Evolutionary conservation across 1,140 invertebrate species (phyloP).

Genomic region (Drosophila watanabei): DNA sequence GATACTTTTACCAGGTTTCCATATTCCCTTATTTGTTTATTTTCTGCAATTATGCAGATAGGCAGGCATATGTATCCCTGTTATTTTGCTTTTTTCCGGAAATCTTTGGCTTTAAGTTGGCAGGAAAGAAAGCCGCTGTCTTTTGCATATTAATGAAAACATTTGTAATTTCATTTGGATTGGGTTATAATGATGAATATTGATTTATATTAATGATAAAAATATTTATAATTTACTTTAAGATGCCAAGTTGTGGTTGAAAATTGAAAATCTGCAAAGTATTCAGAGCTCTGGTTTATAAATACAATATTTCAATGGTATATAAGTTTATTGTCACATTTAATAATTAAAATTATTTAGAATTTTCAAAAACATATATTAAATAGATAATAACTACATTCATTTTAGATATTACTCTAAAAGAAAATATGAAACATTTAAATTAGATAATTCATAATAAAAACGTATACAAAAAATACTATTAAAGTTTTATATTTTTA

Average conservation of each 20-base stretch:
- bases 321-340: too few species aligned
- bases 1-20: constrained; percentile 23
- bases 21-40: constrained; percentile 36
- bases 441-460: too few species aligned
- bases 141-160: not conserved
- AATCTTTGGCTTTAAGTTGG: constrained; percentile 12
- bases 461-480: too few species aligned
- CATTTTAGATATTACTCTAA: too few species aligned
- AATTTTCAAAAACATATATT: too few species aligned
- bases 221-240: not conserved
- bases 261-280: not conserved
- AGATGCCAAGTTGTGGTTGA: not conserved
- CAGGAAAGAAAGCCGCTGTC: constrained; percentile 37
- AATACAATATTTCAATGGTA: too few species aligned
- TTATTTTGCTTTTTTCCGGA: constrained; percentile 22
- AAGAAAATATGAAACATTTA: too few species aligned
- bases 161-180: constrained; percentile 3
- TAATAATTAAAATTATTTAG: too few species aligned
- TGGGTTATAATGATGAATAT: too few species aligned
- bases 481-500: too few species aligned
- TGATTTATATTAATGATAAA: not conserved
- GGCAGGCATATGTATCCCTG: constrained; percentile 9
- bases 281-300: too few species aligned
- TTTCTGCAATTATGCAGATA: constrained; percentile 51
- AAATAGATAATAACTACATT: too few species aligned